Evolutionary conservation across 1,140 invertebrate species (phyloP).

Genomic region (Drosophila pruinosa): DNA sequence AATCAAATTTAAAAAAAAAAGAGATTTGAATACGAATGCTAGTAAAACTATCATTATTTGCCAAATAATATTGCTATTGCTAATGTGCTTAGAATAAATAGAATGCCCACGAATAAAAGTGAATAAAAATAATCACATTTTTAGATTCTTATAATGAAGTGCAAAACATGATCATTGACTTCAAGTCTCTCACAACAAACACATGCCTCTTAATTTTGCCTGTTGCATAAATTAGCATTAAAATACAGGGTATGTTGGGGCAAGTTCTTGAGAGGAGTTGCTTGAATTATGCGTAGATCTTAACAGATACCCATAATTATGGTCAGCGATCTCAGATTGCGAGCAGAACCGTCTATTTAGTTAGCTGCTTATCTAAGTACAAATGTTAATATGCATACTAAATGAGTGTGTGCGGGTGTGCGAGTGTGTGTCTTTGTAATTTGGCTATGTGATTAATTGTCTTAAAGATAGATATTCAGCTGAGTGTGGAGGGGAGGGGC

Average conservation of each 20-base stretch:
- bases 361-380: conserved; percentile 35
- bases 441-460: conserved; percentile 68
- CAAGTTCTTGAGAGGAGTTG: not conserved
- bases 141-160: too few species aligned
- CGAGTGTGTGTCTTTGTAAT: conserved; percentile 33
- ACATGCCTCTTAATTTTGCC: too few species aligned
- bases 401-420: conserved; percentile 42
- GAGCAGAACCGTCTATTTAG: conserved; percentile 13
- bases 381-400: conserved; percentile 64
- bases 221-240: not conserved
- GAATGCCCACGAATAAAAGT: not conserved
- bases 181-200: not conserved
- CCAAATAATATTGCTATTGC: too few species aligned
- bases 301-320: conserved; percentile 16
- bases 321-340: conserved; percentile 19
- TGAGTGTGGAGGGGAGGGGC: not conserved
- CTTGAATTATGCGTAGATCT: conserved; percentile 10
- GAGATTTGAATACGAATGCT: too few species aligned
- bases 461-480: conserved; percentile 1
- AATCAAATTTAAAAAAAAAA: too few species aligned
- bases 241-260: not conserved
- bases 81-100: too few species aligned
- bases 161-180: not conserved
- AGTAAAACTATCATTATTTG: too few species aligned
- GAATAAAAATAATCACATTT: too few species aligned